These are phyloP conservation scores for Propithecus perrieri DNA, from an alignment of 2,797 vertebrate genomes.

Conservation along the genomic window DNA sequence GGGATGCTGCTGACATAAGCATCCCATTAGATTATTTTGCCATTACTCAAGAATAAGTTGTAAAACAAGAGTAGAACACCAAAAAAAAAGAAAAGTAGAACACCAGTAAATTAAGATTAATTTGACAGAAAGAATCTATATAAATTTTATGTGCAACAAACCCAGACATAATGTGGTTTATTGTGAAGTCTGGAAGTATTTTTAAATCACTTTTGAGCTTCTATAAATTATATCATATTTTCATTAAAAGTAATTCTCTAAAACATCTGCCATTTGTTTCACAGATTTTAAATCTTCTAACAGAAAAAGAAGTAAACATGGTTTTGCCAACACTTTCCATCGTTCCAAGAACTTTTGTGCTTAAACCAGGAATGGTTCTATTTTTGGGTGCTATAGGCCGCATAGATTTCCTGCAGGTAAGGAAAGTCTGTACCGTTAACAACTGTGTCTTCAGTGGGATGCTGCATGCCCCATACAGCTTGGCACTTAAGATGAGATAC, in stretches of 20 bases:
- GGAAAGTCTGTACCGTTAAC: background rate
- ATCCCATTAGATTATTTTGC: background rate
- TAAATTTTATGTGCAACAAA: conserved; percentile 8
- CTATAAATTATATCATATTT: conserved; percentile 4
- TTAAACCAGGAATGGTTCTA: conserved; percentile 90
- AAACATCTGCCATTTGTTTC: conserved; percentile 62
- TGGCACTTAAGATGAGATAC: background rate
- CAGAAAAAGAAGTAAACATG: conserved; percentile 91
- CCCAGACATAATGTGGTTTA: background rate
- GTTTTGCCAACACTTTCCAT: conserved; percentile 91
- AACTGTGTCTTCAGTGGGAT: background rate
- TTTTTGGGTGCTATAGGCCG: conserved; percentile 93
- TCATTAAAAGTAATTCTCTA: conserved; percentile 51
- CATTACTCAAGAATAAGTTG: background rate
- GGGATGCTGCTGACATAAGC: background rate
- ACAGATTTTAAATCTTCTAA: conserved; percentile 92
- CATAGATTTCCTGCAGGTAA: conserved; percentile 94
- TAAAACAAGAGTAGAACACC: background rate
- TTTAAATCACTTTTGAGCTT: conserved; percentile 39
- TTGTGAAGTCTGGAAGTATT: background rate
- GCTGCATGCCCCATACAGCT: background rate
- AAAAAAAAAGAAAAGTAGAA: too few relatives aligned
- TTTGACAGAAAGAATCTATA: background rate
- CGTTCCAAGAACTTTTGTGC: conserved; percentile 91
- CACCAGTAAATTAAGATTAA: background rate